Conservation (phyloP, 2,888 invertebrate species). For the Drosophila mulleri region DNA sequence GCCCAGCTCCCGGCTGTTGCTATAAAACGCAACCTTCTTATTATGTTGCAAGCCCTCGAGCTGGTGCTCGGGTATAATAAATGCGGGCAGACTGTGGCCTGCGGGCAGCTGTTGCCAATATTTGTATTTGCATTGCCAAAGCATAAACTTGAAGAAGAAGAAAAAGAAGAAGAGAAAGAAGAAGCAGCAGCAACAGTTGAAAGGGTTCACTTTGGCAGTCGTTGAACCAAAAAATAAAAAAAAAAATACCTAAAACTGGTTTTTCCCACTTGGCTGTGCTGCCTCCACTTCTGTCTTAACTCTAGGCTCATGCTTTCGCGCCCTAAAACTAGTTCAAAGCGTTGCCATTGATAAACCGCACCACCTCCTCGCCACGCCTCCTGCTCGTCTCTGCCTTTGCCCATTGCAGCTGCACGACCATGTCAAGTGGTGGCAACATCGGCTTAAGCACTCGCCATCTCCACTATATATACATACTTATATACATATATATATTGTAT, state of each 20-base stretch:
- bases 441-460: slow-evolving; percentile 46
- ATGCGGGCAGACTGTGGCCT: slow-evolving; percentile 53
- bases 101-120: slow-evolving; percentile 67
- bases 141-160: slow-evolving; percentile 19
- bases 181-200: slow-evolving; percentile 17
- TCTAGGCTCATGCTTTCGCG: slow-evolving; percentile 54
- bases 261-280: slow-evolving; percentile 34
- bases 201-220: slow-evolving; percentile 63
- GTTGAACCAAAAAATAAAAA: slow-evolving; percentile 48
- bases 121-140: slow-evolving; percentile 56
- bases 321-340: slow-evolving; percentile 66
- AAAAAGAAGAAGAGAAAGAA: background rate
- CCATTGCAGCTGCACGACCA: slow-evolving; percentile 36
- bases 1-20: slow-evolving; percentile 11
- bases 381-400: background rate
- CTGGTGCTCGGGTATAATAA: slow-evolving; percentile 24
- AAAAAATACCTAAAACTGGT: slow-evolving; percentile 41
- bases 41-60: slow-evolving; percentile 22
- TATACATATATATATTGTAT: slow-evolving; percentile 8
- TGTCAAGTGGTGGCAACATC: slow-evolving; percentile 55
- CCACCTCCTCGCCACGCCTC: slow-evolving; percentile 1
- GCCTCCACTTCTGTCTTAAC: slow-evolving; percentile 18
- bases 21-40: slow-evolving; percentile 14
- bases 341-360: slow-evolving; percentile 66
- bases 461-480: slow-evolving; percentile 18